phyloP scores from a whole-genome alignment of 2,797 vertebrate species.

The Lagodon rhomboides region DNA sequence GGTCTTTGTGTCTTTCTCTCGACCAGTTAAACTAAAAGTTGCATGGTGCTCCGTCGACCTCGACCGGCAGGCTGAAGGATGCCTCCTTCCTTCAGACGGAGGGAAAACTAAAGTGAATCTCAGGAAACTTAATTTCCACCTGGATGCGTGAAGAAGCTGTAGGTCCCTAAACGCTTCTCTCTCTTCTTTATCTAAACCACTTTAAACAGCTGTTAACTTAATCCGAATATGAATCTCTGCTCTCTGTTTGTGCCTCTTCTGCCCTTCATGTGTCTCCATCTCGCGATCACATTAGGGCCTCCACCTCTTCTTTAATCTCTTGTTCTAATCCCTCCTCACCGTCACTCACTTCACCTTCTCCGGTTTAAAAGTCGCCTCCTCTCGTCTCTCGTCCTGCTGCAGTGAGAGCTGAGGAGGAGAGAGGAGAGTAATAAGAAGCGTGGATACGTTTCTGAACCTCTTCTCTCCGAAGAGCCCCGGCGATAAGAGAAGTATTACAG shows the following conservation, averaged over 20 bases:
- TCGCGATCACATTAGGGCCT: background rate
- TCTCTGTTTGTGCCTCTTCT: background rate
- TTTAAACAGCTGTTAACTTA: background rate
- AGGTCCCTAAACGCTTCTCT: background rate
- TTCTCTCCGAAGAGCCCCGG: slow-evolving; percentile 41
- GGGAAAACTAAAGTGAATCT: too few relatives aligned
- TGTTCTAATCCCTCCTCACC: background rate
- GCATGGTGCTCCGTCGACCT: too few relatives aligned
- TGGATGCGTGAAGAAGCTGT: background rate
- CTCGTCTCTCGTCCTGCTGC: background rate
- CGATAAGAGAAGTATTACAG: slow-evolving; percentile 67
- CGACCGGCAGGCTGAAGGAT: too few relatives aligned
- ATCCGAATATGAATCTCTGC: background rate
- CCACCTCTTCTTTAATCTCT: background rate
- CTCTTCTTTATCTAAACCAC: background rate
- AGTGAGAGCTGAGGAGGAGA: background rate
- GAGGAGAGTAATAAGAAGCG: slow-evolving; percentile 4
- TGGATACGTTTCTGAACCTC: slow-evolving; percentile 46
- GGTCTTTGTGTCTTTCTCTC: too few relatives aligned
- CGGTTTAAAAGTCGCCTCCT: background rate
- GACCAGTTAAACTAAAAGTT: too few relatives aligned
- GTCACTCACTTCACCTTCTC: background rate
- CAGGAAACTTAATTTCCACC: background rate
- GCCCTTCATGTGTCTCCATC: too few relatives aligned
- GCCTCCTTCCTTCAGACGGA: too few relatives aligned